Evolutionary conservation across 2,797 vertebrate species (phyloP), one percentile per base, ranked within the genome.

Genomic region (Capromys pilorides): DNA sequence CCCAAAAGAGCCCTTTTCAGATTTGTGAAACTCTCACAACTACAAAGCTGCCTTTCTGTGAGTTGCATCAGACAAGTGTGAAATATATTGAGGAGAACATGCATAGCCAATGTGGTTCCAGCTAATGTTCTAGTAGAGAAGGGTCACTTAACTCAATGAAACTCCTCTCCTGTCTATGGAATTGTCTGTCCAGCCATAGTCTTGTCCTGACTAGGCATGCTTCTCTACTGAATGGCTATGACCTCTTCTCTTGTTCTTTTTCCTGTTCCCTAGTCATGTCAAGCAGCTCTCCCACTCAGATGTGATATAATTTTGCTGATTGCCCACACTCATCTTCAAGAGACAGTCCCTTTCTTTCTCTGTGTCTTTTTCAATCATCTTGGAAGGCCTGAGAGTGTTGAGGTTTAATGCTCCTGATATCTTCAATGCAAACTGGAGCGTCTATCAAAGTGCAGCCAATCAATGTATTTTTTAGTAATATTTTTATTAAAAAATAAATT

Each of bases 51-150:
- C 33, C 79, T 86, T 93, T 64, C 61, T 24, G 78, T 80, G 45
- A 93, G 36, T 84, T 86, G 85, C 92, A n/a, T 96, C 67, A 95
- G 78, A 89, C 81, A 31, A 67, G 22, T 33, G 82, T 92, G 80
- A 71, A 39, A 71, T 73, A 31, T 31, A 62, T 19, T 75, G 39
- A 66, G 73, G 88, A 62, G n/a, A 64, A 82, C 39, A 45, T 73
- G 41, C 91, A 7, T 14, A 85, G 59, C 92, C 6, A 66, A 24
- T 81, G 64, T 94, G 82, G 36, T 54, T 83, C 49, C 81, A 31
- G 36, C 18, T 41, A 89, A 77, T 39, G 2, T 45, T 81, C 36
- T 91, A n/a, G 61, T 16, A 85, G 49, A 93, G 28, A 41, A 94
- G 19, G 18, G 7, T 69, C 33, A 26, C 71, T 49, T 86, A 73